These are phyloP conservation scores for Agapornis canus DNA, from an alignment of 2,797 vertebrate genomes.

Conservation along the genomic window DNA sequence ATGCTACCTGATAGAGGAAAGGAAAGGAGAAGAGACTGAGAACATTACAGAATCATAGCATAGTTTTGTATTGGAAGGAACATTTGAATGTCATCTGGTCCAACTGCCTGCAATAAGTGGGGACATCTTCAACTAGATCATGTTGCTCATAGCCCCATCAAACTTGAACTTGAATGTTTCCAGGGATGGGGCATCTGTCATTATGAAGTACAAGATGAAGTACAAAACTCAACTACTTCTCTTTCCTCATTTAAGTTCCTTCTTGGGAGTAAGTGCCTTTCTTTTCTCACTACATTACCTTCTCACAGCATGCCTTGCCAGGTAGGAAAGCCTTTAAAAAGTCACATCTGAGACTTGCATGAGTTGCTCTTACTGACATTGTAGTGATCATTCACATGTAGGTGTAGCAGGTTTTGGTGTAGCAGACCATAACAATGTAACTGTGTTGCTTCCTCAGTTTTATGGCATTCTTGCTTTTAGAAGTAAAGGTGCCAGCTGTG, in stretches of 20 bases:
- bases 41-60: background rate
- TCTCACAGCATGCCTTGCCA: background rate
- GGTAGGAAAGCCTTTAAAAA: background rate
- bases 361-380: fast-evolving
- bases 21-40: background rate
- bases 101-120: background rate
- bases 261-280: background rate
- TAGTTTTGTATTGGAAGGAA: background rate
- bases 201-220: background rate
- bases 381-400: background rate
- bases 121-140: background rate
- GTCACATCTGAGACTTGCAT: fast-evolving
- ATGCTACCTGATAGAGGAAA: background rate
- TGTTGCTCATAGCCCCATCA: background rate
- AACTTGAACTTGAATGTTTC: background rate
- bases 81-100: background rate
- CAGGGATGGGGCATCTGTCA: background rate
- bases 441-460: background rate
- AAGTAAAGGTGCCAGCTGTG: background rate
- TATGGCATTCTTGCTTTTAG: background rate
- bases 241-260: background rate
- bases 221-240: background rate
- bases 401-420: background rate
- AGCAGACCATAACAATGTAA: background rate
- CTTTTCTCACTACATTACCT: background rate